Evolutionary conservation across 2,888 invertebrate species (phyloP), one percentile per base, ranked within the genome.

Genomic region (Sacculina carcini): DNA sequence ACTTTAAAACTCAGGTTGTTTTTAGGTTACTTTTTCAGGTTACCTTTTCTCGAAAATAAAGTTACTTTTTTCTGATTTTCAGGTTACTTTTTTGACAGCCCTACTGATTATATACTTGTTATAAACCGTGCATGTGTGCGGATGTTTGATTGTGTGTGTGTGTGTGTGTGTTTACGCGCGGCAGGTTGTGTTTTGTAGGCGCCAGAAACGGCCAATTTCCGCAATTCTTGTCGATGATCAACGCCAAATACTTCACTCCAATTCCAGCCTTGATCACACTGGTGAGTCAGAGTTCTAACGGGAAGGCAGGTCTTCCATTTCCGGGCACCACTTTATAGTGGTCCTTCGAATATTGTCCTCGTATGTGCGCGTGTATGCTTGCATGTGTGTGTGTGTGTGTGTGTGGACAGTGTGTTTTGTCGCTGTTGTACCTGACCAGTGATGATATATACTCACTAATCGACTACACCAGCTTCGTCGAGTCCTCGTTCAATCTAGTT

Each of bases 401-500:
- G 12, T 48, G 5, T n/a, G 34, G 32, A 29, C 67, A 86, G 86
- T 82, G 83, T 67, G 62, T 78, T 56, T 69, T 89, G 54, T 87
- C 87, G 1, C 67, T 89, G 54, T 63, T 83, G 51, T 87, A 87
- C 82, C 66, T 90, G 59, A 75, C 78, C 53, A 79, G 82, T 5
- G 78, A 78, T 62, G 80, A 89, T 66, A 75, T 90, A 50, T 80
- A 81, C 60, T 74, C 79, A 26, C 71, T 90, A 50, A 89, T 90
- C 60, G 86, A 86, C 3, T 90, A 89, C 64, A 79, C 84, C 61
- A 84, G 82, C 52, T 84, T 89, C 60, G 86, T 89, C 40, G 90
- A 90, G 66, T 83, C 87, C 24, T 78, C 85, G 64, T 90, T 90
- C 67, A 85, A 87, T 47, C 81, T 81, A 63, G 65, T 86, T 31